Evolutionary conservation across 2,888 invertebrate species (phyloP), one percentile per base, ranked within the genome.

Genomic region (Aphidoletes aphidimyza): DNA sequence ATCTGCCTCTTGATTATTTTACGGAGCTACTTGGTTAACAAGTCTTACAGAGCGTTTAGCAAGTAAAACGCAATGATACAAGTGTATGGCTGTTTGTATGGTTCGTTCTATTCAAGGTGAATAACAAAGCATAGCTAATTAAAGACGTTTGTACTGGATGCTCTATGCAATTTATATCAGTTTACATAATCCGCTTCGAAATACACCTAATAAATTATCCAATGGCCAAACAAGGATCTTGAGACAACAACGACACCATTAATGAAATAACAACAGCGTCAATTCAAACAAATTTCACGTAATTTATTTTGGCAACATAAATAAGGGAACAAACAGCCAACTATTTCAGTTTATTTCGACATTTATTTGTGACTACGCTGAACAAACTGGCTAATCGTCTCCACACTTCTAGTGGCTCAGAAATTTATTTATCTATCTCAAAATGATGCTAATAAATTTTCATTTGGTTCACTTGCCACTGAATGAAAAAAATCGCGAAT

Each of bases 371-470:
- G 69, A 69, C 30, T 30, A 30, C 26, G 14, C 54, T 5, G 30
- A 54, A 22, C 22, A 22, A n/a, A 54, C n/a, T 22, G 54, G 54
- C 22, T 54, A 54, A 22, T 54, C 54, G 54, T 54, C 22, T n/a
- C 22, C 22, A 5, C 69, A 14, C 5, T 69, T 69, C 30, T n/a
- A 69, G 69, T 69, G 69, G 69, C 69, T 69, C n/a, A 26, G 69
- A n/a, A 30, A 69, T 30, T 69, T 69, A 30, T 30, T 69, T 69
- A 69, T 69, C 69, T 69, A 69, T 69, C 69, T 69, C 14, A 69
- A 69, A 69, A 30, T 69, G 69, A 69, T 69, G 69, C 69, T 69
- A 69, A 69, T 69, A 69, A 69, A 69, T 69, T 69, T 69, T 69
- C 69, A 69, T 69, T 69, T 69, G 69, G 69, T 30, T 69, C 69